These are phyloP conservation scores for Odontamblyopus rebecca DNA, from an alignment of 2,797 vertebrate species.

Conservation along the genomic window DNA sequence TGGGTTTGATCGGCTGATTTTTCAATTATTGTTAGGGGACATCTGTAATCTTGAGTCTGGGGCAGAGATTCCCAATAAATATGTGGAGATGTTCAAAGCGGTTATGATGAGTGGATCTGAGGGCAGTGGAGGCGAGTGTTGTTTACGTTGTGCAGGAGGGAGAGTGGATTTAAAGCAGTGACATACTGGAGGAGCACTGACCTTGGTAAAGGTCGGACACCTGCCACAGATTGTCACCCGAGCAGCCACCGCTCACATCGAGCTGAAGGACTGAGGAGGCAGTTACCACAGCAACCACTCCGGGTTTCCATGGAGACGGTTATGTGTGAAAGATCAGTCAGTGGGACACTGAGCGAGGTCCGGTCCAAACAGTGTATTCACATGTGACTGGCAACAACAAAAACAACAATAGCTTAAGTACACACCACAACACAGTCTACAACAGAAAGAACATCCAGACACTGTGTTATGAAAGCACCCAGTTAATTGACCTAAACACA, in stretches of 20 bases:
- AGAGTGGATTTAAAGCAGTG: constrained; percentile 36
- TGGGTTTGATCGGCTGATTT: constrained; percentile 43
- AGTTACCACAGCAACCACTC: constrained; percentile 82
- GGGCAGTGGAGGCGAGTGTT: constrained; percentile 34
- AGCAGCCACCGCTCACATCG: constrained; percentile 75
- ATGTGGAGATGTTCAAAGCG: constrained; percentile 30
- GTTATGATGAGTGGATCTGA: constrained; percentile 31
- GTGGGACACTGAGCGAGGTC: constrained; percentile 76
- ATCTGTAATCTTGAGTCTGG: constrained; percentile 1
- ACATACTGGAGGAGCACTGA: constrained; percentile 59
- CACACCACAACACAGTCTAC: constrained; percentile 10
- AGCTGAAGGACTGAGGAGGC: constrained; percentile 81
- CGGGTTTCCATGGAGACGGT: constrained; percentile 82
- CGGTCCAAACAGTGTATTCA: constrained; percentile 58
- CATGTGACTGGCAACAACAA: constrained; percentile 32
- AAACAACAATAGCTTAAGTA: constrained; percentile 9
- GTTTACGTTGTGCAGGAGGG: constrained; percentile 50
- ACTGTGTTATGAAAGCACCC: constrained; percentile 16
- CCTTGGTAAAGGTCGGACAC: constrained; percentile 84
- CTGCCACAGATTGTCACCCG: constrained; percentile 80
- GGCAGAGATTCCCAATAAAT: constrained; percentile 14
- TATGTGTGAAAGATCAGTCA: constrained; percentile 85
- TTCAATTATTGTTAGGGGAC: constrained; percentile 30
- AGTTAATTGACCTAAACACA: constrained; percentile 42
- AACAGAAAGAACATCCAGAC: constrained; percentile 19